Evolutionary conservation across 2,797 vertebrate genomes (phyloP).

Genomic region (Aldrovandia affinis): DNA sequence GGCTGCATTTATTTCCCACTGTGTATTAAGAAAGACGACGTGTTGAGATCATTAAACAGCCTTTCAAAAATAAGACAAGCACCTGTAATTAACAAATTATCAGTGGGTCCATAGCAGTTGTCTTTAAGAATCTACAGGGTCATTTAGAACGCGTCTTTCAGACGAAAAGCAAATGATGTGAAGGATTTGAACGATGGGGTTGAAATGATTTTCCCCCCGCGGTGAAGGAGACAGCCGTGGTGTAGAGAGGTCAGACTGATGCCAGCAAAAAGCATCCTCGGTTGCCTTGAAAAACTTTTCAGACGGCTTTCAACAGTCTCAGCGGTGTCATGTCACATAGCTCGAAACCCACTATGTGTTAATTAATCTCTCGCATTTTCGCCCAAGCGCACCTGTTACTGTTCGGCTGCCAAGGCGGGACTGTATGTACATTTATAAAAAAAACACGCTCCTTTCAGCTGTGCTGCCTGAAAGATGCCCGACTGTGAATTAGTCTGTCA

Average conservation of each 20-base stretch:
- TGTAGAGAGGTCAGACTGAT: conserved; percentile 5
- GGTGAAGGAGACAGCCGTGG: not conserved
- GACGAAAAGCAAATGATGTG: conserved; percentile 7
- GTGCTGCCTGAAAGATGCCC: not conserved
- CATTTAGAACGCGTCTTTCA: conserved; percentile 24
- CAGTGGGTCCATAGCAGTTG: not conserved
- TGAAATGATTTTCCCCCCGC: conserved; percentile 8
- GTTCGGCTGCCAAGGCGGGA: not conserved
- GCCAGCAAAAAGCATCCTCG: not conserved
- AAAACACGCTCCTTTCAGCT: not conserved
- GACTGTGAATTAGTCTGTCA: not conserved
- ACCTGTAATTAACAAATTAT: conserved; percentile 31
- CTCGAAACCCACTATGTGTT: not conserved
- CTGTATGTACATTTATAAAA: not conserved
- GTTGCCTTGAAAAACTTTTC: not conserved
- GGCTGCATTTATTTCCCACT: not conserved
- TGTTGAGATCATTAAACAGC: not conserved
- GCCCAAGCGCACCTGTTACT: not conserved
- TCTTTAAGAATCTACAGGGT: conserved; percentile 10
- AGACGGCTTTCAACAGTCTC: not conserved
- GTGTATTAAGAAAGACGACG: not conserved
- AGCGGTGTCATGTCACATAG: too few relatives aligned
- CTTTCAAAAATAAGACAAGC: not conserved
- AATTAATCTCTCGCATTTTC: not conserved
- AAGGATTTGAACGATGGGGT: not conserved